These are phyloP conservation scores for Hetaerina titia DNA, from an alignment of 2,888 invertebrate species.

Conservation along the genomic window DNA sequence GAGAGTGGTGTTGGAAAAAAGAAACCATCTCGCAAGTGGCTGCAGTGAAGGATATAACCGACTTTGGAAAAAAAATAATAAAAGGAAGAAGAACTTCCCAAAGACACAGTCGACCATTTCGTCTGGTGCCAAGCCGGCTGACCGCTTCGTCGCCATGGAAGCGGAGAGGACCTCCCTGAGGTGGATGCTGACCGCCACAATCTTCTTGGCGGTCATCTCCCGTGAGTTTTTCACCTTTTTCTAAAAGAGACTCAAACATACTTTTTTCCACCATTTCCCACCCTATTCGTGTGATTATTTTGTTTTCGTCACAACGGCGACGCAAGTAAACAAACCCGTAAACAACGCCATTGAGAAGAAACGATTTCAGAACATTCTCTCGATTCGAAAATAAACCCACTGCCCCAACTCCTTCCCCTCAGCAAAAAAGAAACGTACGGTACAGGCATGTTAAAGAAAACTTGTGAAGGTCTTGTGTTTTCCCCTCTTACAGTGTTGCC, in stretches of 20 bases:
- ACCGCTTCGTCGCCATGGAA: not conserved
- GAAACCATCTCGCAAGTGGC: not conserved
- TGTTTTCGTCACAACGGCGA: not conserved
- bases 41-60: not conserved
- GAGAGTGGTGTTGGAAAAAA: no score
- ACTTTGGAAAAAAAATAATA: not conserved
- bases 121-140: not conserved
- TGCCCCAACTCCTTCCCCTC: not conserved
- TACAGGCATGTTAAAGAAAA: not conserved
- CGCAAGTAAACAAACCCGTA: no score
- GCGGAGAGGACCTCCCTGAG: not conserved
- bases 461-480: not conserved
- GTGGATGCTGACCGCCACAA: not conserved
- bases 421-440: not conserved
- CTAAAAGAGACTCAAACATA: no score
- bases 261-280: not conserved
- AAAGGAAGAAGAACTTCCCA: not conserved
- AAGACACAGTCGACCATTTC: not conserved
- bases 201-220: not conserved
- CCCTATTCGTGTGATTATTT: not conserved
- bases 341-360: not conserved
- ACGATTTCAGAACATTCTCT: not conserved
- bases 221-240: not conserved
- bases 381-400: not conserved
- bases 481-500: constrained; percentile 10